Base-by-base conservation (phyloP, 2,113 vertebrate genomes). In the Apteryx mantelli region DNA sequence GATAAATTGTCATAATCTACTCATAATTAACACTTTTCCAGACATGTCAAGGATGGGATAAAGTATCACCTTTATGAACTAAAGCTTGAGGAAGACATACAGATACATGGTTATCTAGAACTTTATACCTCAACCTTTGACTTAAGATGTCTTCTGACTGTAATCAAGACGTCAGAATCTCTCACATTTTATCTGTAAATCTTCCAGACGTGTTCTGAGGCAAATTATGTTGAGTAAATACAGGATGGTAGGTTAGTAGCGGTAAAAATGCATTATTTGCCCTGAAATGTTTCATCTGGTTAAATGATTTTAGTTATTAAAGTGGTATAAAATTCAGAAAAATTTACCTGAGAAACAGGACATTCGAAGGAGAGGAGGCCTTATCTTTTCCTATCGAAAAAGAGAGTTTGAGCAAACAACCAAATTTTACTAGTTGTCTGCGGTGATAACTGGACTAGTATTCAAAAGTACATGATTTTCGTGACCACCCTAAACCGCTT, bases 1-100 rank as follows among this genome's bases (percentile, higher is more conserved):
- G 88, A 96, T 91, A 95, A 97, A 93, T 73, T 89, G 22, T 76
- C 19, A 63, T 80, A 93, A 87, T 30, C 15, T 36, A 19, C 19
- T 73, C 19, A 81, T 78, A 93, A 95, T 94, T 96, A 97, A 97
- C 96, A 91, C 25, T 95, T 93, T 95, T 89, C 91, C 65, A 97
- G 96, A 73, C 5, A 34, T 94, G 93, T 95, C 80, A 95, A 94
- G 30, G 79, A 92, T 56, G 76, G 93, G 91, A 93, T 96, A 87
- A 97, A 97, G 85, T 79, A 96, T 34, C 24, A 91, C 81, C 74
- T 93, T 88, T 83, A 71, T 96, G 64, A 87, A 52, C 46, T 75
- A 69, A 92, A 91, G 52, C 95, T 87, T 56, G 77, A 50, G 92
- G 85, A 95, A 96, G 94, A 66, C 15, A 75, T 56, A 53, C n/a